Conservation (phyloP, 2,797 vertebrate genomes). For the Alauda arvensis region DNA sequence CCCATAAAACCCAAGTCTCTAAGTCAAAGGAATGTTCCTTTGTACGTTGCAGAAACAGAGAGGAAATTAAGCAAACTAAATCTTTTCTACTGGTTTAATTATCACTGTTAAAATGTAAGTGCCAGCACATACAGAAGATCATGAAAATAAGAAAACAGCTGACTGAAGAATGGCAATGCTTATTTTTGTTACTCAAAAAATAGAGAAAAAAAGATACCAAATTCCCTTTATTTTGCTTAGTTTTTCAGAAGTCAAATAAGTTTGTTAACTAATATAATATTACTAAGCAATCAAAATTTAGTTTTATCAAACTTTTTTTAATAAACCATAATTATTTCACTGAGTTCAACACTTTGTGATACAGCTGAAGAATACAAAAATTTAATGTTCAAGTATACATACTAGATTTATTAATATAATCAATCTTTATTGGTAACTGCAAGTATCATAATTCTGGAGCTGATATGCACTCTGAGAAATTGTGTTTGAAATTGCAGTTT, state of each 20-base stretch:
- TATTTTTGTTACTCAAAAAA: neutral
- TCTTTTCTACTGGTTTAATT: neutral
- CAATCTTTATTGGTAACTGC: neutral
- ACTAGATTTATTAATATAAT: neutral
- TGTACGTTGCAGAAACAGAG: neutral
- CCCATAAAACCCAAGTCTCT: neutral
- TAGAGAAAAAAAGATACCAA: fast-evolving
- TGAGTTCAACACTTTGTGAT: neutral
- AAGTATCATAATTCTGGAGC: neutral
- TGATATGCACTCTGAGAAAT: neutral
- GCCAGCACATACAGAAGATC: neutral
- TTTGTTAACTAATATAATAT: neutral
- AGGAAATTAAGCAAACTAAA: neutral
- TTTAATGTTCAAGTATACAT: neutral
- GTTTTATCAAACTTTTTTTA: neutral
- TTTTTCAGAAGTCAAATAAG: neutral
- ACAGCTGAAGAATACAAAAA: neutral
- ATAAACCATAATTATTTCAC: neutral
- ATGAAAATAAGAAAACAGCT: neutral
- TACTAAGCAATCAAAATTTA: neutral
- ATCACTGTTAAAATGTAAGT: neutral
- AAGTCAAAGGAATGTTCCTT: neutral
- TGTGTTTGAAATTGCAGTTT: neutral
- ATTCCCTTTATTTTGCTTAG: neutral
- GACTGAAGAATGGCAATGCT: neutral